Evolutionary conservation across 2,113 vertebrate species (phyloP).

Genomic region (Melanerpes formicivorus): DNA sequence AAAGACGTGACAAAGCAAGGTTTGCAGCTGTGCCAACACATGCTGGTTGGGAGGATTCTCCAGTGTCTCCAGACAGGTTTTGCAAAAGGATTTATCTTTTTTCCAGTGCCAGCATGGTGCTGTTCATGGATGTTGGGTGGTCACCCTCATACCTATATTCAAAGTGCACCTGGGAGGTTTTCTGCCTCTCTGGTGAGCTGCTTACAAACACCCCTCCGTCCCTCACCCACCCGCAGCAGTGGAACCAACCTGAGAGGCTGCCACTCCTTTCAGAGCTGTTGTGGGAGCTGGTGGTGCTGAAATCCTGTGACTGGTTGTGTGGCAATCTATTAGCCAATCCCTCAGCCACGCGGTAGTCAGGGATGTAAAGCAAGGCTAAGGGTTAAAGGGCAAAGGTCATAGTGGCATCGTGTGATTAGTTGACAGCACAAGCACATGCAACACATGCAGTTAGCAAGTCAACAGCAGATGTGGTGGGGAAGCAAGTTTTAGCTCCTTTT

Average conservation of each 20-base stretch:
- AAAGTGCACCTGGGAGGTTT: neutral
- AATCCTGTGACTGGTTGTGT: slow-evolving; percentile 99
- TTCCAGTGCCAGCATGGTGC: neutral
- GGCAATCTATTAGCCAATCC: slow-evolving; percentile 99
- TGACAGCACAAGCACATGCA: slow-evolving; percentile 95
- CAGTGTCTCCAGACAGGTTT: neutral
- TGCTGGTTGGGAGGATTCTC: neutral
- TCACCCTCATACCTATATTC: neutral
- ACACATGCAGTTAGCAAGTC: slow-evolving; percentile 90
- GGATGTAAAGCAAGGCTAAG: slow-evolving; percentile 99
- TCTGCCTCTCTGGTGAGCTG: slow-evolving; percentile 9
- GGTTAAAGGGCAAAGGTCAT: slow-evolving; percentile 97
- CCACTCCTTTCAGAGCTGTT: slow-evolving; percentile 99
- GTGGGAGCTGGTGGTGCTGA: slow-evolving; percentile 99
- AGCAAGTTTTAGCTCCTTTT: neutral
- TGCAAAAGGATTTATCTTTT: neutral
- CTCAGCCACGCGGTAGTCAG: slow-evolving; percentile 99
- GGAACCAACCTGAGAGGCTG: slow-evolving; percentile 99
- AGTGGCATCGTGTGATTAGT: slow-evolving; percentile 94
- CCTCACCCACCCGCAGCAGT: slow-evolving; percentile 67
- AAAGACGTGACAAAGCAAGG: neutral
- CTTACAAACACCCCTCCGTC: slow-evolving; percentile 71
- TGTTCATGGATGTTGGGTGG: neutral
- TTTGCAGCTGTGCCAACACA: neutral
- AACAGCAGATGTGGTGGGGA: slow-evolving; percentile 75